phyloP scores from a whole-genome alignment of 2,797 vertebrate species.

The Fratercula arctica region DNA sequence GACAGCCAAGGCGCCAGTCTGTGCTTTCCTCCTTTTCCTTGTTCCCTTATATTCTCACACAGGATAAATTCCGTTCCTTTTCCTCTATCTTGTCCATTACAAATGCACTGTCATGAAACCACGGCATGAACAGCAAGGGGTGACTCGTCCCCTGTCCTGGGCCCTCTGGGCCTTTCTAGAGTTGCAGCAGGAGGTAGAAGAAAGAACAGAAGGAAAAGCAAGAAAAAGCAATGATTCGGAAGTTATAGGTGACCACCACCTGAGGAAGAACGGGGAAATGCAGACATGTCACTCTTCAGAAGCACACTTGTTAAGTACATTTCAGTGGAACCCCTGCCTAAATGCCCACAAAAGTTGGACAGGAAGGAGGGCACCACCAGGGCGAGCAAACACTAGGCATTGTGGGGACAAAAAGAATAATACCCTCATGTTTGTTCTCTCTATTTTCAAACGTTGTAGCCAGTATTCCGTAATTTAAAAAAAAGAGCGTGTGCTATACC shows the following conservation, averaged over 20 bases:
- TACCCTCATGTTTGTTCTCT: background rate
- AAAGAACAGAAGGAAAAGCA: background rate
- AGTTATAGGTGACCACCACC: background rate
- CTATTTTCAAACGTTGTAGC: background rate
- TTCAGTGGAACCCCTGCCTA: background rate
- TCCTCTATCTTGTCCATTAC: background rate
- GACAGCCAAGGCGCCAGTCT: background rate
- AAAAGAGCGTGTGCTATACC: background rate
- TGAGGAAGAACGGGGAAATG: background rate
- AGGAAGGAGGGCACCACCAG: background rate
- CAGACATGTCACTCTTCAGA: background rate
- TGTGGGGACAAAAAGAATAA: background rate
- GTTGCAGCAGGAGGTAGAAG: background rate
- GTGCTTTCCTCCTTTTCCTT: background rate
- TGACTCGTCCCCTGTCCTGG: background rate
- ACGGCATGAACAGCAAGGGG: background rate
- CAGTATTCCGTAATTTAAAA: background rate
- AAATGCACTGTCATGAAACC: background rate
- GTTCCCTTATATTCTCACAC: background rate
- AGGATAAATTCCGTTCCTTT: background rate
- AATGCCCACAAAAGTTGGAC: background rate
- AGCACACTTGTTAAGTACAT: fast-evolving
- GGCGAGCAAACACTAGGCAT: background rate
- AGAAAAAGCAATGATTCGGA: background rate
- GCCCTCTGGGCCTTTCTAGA: background rate